Evolutionary conservation across 2,113 vertebrate genomes (phyloP).

Genomic region (Stigmatopora argus): DNA sequence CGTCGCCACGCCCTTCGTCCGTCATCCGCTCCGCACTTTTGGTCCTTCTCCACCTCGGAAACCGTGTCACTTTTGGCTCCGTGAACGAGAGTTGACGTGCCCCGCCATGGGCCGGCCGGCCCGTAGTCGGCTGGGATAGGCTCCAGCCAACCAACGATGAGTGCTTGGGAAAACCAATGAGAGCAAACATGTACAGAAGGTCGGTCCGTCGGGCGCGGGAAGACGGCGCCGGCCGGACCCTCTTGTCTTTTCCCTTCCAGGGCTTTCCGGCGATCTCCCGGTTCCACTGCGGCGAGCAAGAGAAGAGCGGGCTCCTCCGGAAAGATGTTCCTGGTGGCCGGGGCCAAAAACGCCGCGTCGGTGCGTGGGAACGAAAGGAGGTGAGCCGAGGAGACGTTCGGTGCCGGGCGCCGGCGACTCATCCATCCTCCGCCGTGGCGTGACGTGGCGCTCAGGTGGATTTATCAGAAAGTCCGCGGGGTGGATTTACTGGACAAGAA

Average conservation of each 20-base stretch:
- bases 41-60: slow-evolving; percentile 13
- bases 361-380: slow-evolving; percentile 77
- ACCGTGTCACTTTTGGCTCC: no score
- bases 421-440: no score
- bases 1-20: slow-evolving; percentile 32
- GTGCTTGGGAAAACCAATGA: no score
- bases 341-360: slow-evolving; percentile 73
- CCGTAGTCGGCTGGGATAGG: no score
- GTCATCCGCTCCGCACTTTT: slow-evolving; percentile 45
- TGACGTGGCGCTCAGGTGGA: slow-evolving; percentile 74
- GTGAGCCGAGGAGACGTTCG: slow-evolving; percentile 56
- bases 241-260: slow-evolving; percentile 57
- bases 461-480: slow-evolving; percentile 90
- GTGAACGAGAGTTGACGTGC: no score
- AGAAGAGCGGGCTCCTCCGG: slow-evolving; percentile 62
- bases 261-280: slow-evolving; percentile 71
- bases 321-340: slow-evolving; percentile 93
- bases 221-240: no score
- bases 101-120: no score
- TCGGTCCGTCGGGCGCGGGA: slow-evolving; percentile 22
- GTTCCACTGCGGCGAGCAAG: slow-evolving; percentile 64
- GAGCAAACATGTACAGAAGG: slow-evolving; percentile 63
- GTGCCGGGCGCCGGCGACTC: no score
- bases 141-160: no score
- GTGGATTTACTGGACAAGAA: slow-evolving; percentile 89